Conservation (phyloP, 2,888 invertebrate genomes). For the Trachelus tabidus region DNA sequence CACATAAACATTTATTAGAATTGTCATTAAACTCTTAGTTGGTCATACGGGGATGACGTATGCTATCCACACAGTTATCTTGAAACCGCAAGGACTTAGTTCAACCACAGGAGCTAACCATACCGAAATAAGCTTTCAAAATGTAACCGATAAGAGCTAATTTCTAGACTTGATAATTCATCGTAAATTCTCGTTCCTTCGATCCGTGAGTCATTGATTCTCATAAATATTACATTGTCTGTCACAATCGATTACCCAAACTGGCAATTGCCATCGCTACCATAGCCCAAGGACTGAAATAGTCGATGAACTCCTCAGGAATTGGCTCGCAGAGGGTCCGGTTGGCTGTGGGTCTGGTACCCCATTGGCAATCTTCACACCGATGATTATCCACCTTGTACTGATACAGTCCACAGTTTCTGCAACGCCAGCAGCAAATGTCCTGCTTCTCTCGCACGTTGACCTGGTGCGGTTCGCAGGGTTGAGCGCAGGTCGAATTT, state of each 20-base stretch:
- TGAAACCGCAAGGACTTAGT: not conserved
- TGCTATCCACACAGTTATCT: not conserved
- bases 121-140: not conserved
- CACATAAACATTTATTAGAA: conserved; percentile 10
- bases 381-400: conserved; percentile 63
- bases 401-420: conserved; percentile 66
- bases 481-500: conserved; percentile 64
- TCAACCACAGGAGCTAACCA: not conserved
- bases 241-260: conserved; percentile 36
- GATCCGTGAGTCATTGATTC: not conserved
- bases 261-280: conserved; percentile 65
- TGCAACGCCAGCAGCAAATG: conserved; percentile 70
- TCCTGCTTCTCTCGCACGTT: conserved; percentile 64
- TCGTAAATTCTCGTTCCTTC: not conserved
- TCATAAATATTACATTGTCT: not conserved
- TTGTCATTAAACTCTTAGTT: not conserved
- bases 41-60: not conserved
- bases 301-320: conserved; percentile 66
- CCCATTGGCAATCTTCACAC: conserved; percentile 66
- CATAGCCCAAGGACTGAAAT: conserved; percentile 67
- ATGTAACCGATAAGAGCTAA: not conserved
- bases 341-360: conserved; percentile 58
- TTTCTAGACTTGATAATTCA: not conserved
- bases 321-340: conserved; percentile 63
- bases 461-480: conserved; percentile 60